Evolutionary conservation across 2,888 invertebrate species (phyloP).

Genomic region (Tetranychus truncatus): DNA sequence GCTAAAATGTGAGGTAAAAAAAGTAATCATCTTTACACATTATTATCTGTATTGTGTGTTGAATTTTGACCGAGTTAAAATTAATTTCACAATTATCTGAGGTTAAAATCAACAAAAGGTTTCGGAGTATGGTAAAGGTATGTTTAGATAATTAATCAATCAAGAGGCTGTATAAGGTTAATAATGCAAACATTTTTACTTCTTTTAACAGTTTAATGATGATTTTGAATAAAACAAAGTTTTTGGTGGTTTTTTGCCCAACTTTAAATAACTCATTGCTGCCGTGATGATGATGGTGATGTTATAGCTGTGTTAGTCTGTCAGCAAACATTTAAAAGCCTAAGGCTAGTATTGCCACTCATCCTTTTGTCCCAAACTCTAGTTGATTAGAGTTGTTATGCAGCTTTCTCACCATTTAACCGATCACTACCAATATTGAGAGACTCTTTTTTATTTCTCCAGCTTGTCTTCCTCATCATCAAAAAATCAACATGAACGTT

Average conservation of each 20-base stretch:
- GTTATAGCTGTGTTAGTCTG: background rate
- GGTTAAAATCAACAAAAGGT: no score
- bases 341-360: background rate
- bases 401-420: background rate
- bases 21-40: no score
- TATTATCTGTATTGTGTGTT: no score
- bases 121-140: no score
- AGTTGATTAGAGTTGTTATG: background rate
- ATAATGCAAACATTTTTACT: background rate
- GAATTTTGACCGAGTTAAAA: no score
- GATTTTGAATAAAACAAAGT: background rate
- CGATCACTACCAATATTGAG: background rate
- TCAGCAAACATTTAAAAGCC: background rate
- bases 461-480: background rate
- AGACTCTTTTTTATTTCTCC: background rate
- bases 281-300: slow-evolving; percentile 5
- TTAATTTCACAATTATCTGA: no score
- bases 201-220: background rate
- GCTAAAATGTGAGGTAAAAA: no score
- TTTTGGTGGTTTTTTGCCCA: background rate
- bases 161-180: no score
- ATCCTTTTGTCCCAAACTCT: background rate
- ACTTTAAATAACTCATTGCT: background rate
- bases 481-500: background rate
- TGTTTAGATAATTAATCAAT: no score